Base-by-base conservation (phyloP, 2,113 vertebrate genomes). In the Rhynchopsitta pachyrhyncha region DNA sequence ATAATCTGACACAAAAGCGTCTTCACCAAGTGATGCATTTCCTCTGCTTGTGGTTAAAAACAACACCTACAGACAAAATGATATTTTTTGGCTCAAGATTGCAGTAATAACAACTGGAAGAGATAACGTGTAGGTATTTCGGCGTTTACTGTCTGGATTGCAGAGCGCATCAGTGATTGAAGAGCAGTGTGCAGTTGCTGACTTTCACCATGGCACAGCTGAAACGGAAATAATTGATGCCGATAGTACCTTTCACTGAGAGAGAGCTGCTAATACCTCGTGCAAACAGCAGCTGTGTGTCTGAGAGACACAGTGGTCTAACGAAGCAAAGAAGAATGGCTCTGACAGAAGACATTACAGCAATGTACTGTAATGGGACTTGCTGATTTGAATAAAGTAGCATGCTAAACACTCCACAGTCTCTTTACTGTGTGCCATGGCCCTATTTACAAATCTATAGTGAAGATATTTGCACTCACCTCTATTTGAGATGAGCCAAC, bases 171-270 rank as follows among this genome's bases (percentile, higher is more conserved):
- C 83, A 50, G 82, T 42, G 31, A 16, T 3, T 31, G 75, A 83
- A 28, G 41, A n/a, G 39, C 77, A 49, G 47, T 5, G n/a, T 67
- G 76, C 69, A 71, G 66, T 23, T 23, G 76, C 69, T 76, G 80
- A 85, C 76, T 83, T 93, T 70, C 75, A 85, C 46, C 85, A 63
- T 2, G 17, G 62, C 82, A 37, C 47, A 79, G 75, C 49, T 84
- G 95, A 95, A 86, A 90, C 80, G 92, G 97, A 97, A 97, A 85
- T 96, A 96, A 97, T 92, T 57, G 79, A 47, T 87, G 91, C 71
- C 22, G 47, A 82, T 92, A 62, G 24, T 66, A 70, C 94, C 91
- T 93, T 86, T 39, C 83, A 7, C 41, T 22, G 79, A 69, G 90
- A 66, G 42, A 49, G 88, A 70, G 64, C 1, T 79, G 80, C 66